Conservation (phyloP, 2,113 vertebrate genomes). For the Gadus chalcogrammus region DNA sequence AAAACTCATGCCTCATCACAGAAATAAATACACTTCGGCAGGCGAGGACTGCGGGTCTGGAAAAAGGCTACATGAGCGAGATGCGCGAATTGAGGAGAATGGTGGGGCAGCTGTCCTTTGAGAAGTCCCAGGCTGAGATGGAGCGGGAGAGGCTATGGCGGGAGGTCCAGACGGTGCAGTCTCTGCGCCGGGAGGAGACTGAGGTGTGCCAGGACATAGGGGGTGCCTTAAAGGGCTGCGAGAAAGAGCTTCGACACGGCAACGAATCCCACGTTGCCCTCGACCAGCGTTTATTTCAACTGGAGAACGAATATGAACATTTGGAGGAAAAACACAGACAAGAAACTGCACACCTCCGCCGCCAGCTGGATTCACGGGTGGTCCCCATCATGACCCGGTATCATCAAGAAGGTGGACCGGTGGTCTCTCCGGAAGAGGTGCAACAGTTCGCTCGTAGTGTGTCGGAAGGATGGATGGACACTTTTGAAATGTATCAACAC, state of each 20-base stretch:
- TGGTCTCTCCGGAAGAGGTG: slow-evolving; percentile 71
- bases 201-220: slow-evolving; percentile 65
- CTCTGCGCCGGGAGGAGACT: slow-evolving; percentile 65
- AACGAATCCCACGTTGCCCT: slow-evolving; percentile 70
- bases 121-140: slow-evolving; percentile 76
- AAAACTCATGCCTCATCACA: slow-evolving; percentile 73
- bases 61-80: slow-evolving; percentile 63
- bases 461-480: slow-evolving; percentile 79
- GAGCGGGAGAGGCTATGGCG: slow-evolving; percentile 74
- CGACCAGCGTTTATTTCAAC: slow-evolving; percentile 75
- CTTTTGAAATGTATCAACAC: slow-evolving; percentile 79
- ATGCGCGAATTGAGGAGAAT: slow-evolving; percentile 71
- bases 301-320: slow-evolving; percentile 71
- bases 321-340: slow-evolving; percentile 75
- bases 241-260: slow-evolving; percentile 66
- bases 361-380: slow-evolving; percentile 60
- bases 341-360: slow-evolving; percentile 66
- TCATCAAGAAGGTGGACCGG: slow-evolving; percentile 54
- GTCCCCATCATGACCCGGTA: slow-evolving; percentile 54
- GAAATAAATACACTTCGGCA: slow-evolving; percentile 74
- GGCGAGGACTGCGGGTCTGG: slow-evolving; percentile 50
- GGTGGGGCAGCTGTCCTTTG: slow-evolving; percentile 73
- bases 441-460: slow-evolving; percentile 77
- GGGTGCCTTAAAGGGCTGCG: slow-evolving; percentile 68
- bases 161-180: slow-evolving; percentile 70